phyloP scores from a whole-genome alignment of 2,797 vertebrate genomes.

The Selene dorsalis region DNA sequence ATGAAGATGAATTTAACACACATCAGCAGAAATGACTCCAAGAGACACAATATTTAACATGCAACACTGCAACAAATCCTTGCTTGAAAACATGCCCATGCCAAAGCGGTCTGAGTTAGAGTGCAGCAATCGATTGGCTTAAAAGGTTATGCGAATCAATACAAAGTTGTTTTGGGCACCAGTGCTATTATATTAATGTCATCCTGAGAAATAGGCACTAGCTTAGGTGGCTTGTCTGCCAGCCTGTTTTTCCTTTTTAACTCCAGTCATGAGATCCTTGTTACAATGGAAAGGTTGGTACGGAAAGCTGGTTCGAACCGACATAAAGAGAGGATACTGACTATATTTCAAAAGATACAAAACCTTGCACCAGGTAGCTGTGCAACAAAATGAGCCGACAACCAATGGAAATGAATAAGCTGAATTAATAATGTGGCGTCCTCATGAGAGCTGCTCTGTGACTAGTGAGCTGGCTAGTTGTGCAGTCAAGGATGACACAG shows the following conservation, averaged over 20 bases:
- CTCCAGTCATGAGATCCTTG: conserved; percentile 63
- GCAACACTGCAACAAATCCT: conserved; percentile 70
- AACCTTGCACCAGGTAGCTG: conserved; percentile 2
- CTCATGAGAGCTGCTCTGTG: conserved; percentile 59
- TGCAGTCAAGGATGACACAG: conserved; percentile 81
- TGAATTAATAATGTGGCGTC: conserved; percentile 55
- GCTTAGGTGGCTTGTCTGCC: conserved; percentile 80
- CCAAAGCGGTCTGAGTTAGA: conserved; percentile 74
- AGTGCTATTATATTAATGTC: conserved; percentile 84
- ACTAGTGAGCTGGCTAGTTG: conserved; percentile 68
- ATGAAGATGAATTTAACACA: conserved; percentile 32
- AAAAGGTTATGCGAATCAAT: conserved; percentile 86
- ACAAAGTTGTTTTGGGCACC: conserved; percentile 85
- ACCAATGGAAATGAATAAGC: conserved; percentile 36
- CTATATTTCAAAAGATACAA: conserved; percentile 6
- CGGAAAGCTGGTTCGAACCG: conserved; percentile 26
- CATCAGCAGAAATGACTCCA: conserved; percentile 41
- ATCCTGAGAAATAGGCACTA: conserved; percentile 83
- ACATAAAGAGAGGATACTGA: background rate
- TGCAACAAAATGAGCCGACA: conserved; percentile 6
- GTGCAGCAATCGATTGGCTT: conserved; percentile 83
- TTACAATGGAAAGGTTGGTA: conserved; percentile 52
- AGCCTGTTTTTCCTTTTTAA: conserved; percentile 77
- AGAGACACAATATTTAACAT: conserved; percentile 64
- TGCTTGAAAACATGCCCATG: conserved; percentile 72